Percentiles rank a stretch among this genome's conserved stretches.
Evolutionary conservation across 2,797 vertebrate species (phyloP).

Genomic region (Ambastaia sidthimunki): DNA sequence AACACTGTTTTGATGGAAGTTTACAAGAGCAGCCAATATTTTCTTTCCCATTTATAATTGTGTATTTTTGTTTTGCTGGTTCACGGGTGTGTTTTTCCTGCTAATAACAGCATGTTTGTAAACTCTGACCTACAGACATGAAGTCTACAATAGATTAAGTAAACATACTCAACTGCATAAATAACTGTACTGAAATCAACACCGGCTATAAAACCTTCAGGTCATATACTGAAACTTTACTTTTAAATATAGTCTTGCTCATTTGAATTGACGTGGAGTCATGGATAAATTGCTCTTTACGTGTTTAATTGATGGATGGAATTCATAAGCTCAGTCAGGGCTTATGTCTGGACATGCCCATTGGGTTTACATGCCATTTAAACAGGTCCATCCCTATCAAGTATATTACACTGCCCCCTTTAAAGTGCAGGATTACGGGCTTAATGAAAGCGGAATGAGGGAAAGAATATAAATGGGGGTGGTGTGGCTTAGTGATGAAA

Average conservation of each 20-base stretch:
- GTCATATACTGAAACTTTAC: background rate
- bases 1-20: background rate
- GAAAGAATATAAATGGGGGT: background rate
- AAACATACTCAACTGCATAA: no score
- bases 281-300: conserved; percentile 15
- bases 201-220: background rate
- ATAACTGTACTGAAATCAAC: no score
- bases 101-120: conserved; percentile 4
- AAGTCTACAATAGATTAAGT: conserved; percentile 2
- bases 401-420: conserved; percentile 8
- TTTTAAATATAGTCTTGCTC: background rate
- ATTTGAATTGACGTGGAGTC: background rate
- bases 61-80: background rate
- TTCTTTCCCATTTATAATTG: conserved; percentile 15
- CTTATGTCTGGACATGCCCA: conserved; percentile 34
- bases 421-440: conserved; percentile 45
- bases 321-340: background rate
- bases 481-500: background rate
- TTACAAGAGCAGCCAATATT: background rate
- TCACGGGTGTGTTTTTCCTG: conserved; percentile 1
- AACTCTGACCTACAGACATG: background rate
- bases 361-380: conserved; percentile 22
- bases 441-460: conserved; percentile 19
- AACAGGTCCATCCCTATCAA: conserved; percentile 1
- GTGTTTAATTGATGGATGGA: conserved; percentile 35